Evolutionary conservation across 2,113 vertebrate genomes (phyloP).

Genomic region (Pimephales promelas): DNA sequence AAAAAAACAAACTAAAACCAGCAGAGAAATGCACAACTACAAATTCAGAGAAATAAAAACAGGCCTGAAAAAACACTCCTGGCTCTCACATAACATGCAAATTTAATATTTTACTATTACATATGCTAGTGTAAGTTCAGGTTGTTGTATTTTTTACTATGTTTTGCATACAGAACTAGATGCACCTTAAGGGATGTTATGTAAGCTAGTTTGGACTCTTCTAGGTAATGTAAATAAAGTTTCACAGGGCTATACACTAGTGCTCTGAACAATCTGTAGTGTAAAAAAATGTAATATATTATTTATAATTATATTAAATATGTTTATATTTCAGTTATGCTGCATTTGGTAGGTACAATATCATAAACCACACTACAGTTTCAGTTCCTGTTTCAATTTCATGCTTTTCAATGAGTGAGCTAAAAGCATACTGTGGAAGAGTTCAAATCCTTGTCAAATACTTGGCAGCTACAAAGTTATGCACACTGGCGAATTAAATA

Average conservation of each 20-base stretch:
- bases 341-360: neutral
- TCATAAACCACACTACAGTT: neutral
- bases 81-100: neutral
- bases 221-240: neutral
- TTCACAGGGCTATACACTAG: neutral
- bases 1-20: neutral
- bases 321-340: neutral
- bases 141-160: neutral
- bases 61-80: neutral
- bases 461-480: neutral
- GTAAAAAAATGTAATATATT: no score
- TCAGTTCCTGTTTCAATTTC: neutral
- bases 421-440: neutral
- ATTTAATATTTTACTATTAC: slow-evolving; percentile 10
- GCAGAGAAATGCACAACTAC: neutral
- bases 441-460: neutral
- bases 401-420: neutral
- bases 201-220: neutral
- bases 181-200: neutral
- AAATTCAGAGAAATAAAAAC: neutral
- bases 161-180: slow-evolving; percentile 19
- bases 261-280: neutral
- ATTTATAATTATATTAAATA: no score
- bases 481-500: neutral
- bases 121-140: neutral